Evolutionary conservation across 2,797 vertebrate genomes (phyloP), one percentile per base, ranked within the genome.

Genomic region (Numenius phaeopus): DNA sequence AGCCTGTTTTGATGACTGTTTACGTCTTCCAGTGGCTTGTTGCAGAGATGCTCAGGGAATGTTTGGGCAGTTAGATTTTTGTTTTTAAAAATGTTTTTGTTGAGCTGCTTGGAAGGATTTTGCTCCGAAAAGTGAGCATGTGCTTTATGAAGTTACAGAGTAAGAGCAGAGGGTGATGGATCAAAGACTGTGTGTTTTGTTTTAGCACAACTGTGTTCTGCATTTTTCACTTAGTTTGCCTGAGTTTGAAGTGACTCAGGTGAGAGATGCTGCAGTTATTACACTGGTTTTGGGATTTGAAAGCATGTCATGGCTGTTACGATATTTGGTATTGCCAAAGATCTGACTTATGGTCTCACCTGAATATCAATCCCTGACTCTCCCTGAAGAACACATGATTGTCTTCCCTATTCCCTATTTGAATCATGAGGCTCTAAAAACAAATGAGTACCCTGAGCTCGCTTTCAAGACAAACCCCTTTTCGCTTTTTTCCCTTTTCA

Each of bases 271-370:
- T 90, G 50, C 49, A 23, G 64, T 40, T 46, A 3, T 32, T 42
- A 5, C 13, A 1, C 39, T 54, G 66, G 14, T 3, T 80, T 77
- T 32, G 70, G 2, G 40, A 2, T 0, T 12, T 32, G n/a, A 6
- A 11, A 55, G 22, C 24, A 1, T 14, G 32, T 37, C 16, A 1
- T 3, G 5, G 5, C 10, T 44, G 1, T 22, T 19, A 2, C 13
- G 15, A 1, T 8, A 5, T 17, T 42, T 46, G 80, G 8, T 58
- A 0, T 47, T 85, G 47, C 30, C 37, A 44, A 55, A 55, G 64
- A 4, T 23, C 58, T 39, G 47, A 2, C 9, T 64, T 14, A 20
- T 90, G 79, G 10, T 17, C 72, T 70, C 19, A 1, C 1, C 1
- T 32, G 29, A 10, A 2, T 29, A 13, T 44, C 44, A 23, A 2